A percentile compares a stretch with the other conserved stretches of the same genome.
These are phyloP conservation scores for Vanacampus margaritifer DNA, from an alignment of 2,113 vertebrate species.

Conservation along the genomic window DNA sequence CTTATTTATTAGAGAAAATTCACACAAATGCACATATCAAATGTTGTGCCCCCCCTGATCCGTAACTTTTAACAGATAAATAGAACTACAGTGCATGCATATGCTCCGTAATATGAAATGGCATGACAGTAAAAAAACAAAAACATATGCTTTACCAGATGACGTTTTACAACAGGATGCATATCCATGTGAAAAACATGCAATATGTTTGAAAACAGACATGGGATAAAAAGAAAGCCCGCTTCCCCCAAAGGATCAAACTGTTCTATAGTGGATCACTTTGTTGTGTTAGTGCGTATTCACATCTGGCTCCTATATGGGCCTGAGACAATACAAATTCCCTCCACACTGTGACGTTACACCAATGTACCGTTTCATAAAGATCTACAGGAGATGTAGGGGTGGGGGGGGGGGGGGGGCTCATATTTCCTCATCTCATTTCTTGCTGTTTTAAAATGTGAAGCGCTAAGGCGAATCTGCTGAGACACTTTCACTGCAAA, in stretches of 20 bases:
- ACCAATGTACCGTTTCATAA: constrained; percentile 35
- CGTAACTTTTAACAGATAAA: not conserved
- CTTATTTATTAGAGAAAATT: too few species aligned
- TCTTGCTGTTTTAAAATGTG: constrained; percentile 29
- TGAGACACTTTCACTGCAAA: constrained; percentile 14
- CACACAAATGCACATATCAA: too few species aligned
- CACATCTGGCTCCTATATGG: constrained; percentile 56
- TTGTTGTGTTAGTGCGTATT: constrained; percentile 39
- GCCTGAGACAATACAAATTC: constrained; percentile 53
- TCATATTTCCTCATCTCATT: constrained; percentile 25
- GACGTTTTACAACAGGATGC: not conserved
- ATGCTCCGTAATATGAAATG: not conserved
- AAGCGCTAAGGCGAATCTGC: constrained; percentile 9
- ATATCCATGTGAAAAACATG: not conserved
- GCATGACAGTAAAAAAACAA: not conserved
- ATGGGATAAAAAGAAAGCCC: not conserved
- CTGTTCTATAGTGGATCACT: constrained; percentile 19
- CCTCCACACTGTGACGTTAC: constrained; percentile 47
- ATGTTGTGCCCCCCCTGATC: too few species aligned
- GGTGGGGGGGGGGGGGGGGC: constrained; percentile 33
- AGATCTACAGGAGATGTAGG: constrained; percentile 33
- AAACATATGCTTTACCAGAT: not conserved
- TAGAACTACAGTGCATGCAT: not conserved
- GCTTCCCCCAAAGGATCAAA: constrained; percentile 12
- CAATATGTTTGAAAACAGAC: constrained; percentile 11